Base-by-base conservation (phyloP, 1,140 invertebrate genomes). In the Helicorthomorpha holstii region DNA sequence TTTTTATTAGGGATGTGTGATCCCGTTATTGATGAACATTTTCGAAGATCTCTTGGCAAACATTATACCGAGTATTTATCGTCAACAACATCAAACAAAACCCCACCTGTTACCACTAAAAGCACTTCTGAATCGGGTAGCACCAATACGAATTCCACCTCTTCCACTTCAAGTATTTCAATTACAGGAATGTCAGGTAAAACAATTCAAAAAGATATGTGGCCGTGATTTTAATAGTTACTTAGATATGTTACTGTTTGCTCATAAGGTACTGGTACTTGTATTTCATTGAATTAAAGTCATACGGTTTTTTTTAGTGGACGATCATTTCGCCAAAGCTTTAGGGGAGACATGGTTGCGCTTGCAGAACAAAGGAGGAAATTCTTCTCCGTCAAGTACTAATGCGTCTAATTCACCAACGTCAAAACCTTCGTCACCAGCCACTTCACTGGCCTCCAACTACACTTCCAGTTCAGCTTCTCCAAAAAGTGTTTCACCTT, bases 261-360 rank as follows among this genome's bases (percentile, higher is more conserved):
- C 16, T 34, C 16, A 16, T 34, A 7, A 34, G 29, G 7, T 34
- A 7, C 7, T 16, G 16, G 16, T 34, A 34, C 7, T 34, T 16
- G 16, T 34, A 7, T 34, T 34, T 16, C 29, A 34, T 34, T 34
- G 29, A 7, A 7, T n/a, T n/a, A n/a, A n/a, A n/a, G n/a, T n/a
- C n/a, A n/a, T n/a, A n/a, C 16, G 29, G 7, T 34, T 34, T 34
- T 16, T 57, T 60, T 58, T 77, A 61, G 87, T 96, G 19, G 92
- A 96, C 69, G 92, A 95, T 66, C 91, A 96, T 63, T 95, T 95
- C 69, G 87, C 89, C 14, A 94, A 95, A 73, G 90, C 92, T 1
- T 72, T 95, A 3, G 90, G 90, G 1, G 87, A 92, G 54, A 93
- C 87, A 0, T 96, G 90, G 90, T 76, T 81, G 52, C 83, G 85